These are phyloP conservation scores for Harpegnathos saltator DNA, from an alignment of 1,140 invertebrate species.

Conservation along the genomic window DNA sequence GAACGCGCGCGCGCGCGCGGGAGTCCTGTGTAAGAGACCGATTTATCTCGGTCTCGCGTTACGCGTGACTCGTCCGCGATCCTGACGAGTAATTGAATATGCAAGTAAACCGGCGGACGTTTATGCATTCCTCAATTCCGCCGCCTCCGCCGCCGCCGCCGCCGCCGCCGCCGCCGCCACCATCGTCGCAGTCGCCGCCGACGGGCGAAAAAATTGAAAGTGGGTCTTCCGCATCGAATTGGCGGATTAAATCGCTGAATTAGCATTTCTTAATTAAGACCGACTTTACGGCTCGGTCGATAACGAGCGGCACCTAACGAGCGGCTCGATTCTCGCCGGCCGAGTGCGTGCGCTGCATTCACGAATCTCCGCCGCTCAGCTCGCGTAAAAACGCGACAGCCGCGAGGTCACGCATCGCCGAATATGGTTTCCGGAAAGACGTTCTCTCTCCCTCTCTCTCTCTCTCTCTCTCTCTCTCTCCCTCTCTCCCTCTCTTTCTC, in stretches of 20 bases:
- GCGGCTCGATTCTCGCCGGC: constrained; percentile 9
- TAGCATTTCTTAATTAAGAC: constrained; percentile 69
- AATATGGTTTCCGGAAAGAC: constrained; percentile 40
- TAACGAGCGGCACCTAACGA: constrained; percentile 62
- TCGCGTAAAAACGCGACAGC: constrained; percentile 21
- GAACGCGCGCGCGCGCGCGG: neutral
- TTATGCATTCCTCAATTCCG: constrained; percentile 52
- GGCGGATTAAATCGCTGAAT: constrained; percentile 63
- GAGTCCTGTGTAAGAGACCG: constrained; percentile 20
- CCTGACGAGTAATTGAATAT: constrained; percentile 45
- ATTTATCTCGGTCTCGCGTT: constrained; percentile 26
- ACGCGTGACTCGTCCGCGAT: constrained; percentile 14
- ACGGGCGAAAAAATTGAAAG: constrained; percentile 55
- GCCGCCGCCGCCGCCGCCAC: too few species aligned
- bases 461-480: too few species aligned
- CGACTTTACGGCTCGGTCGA: constrained; percentile 54
- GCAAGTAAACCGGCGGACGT: neutral
- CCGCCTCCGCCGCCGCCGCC: neutral
- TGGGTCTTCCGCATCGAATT: constrained; percentile 62
- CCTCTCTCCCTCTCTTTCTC: too few species aligned
- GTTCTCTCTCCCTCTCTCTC: neutral
- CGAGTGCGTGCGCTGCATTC: constrained; percentile 1
- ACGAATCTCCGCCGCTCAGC: constrained; percentile 20
- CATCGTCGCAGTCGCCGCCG: too few species aligned
- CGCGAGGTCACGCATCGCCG: constrained; percentile 35